Conservation (phyloP, 2,113 vertebrate species). For the Polyodon spathula region DNA sequence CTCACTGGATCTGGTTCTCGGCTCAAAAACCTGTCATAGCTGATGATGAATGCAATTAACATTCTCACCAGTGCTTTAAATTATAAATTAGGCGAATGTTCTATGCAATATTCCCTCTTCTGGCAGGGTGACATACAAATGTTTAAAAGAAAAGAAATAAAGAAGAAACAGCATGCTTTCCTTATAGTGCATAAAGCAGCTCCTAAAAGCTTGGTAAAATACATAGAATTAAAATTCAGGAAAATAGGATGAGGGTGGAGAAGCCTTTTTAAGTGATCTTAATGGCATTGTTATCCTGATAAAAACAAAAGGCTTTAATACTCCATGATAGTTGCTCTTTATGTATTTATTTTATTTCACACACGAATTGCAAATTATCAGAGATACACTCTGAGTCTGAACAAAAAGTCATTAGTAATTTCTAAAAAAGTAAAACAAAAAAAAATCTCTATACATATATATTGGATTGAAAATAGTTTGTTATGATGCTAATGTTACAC, state of each 20-base stretch:
- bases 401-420: too few species aligned
- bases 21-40: conserved; percentile 70
- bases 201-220: conserved; percentile 52
- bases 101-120: conserved; percentile 33
- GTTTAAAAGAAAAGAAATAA: conserved; percentile 40
- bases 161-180: conserved; percentile 43
- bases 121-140: conserved; percentile 65
- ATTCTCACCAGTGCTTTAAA: conserved; percentile 76
- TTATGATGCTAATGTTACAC: too few species aligned
- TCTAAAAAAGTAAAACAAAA: too few species aligned
- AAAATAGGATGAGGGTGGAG: background rate
- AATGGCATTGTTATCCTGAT: too few species aligned
- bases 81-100: conserved; percentile 78
- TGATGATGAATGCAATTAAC: conserved; percentile 81
- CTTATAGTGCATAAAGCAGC: conserved; percentile 60
- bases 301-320: too few species aligned
- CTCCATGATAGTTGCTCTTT: too few species aligned
- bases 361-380: too few species aligned
- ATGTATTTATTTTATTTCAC: too few species aligned
- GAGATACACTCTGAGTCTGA: too few species aligned
- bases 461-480: too few species aligned
- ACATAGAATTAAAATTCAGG: conserved; percentile 18
- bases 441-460: too few species aligned
- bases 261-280: background rate
- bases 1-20: conserved; percentile 64